Evolutionary conservation across 1,140 invertebrate genomes (phyloP).

Genomic region (Sarcophaga peregrina): DNA sequence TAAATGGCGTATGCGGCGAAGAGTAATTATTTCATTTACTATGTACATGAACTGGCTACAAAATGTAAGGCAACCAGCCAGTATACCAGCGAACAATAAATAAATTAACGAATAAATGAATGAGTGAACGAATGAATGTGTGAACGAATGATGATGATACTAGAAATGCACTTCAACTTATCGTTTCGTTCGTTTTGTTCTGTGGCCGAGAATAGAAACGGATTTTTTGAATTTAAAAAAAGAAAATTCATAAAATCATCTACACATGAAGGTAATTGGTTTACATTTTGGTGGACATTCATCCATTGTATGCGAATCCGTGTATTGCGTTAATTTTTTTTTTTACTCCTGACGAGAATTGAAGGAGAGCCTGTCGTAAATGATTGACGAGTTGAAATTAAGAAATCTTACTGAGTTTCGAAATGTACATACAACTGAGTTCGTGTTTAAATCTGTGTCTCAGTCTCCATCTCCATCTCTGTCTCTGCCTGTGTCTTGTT

Average conservation of each 20-base stretch:
- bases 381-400: conserved; percentile 63
- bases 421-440: neutral
- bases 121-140: neutral
- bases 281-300: neutral
- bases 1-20: neutral
- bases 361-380: conserved; percentile 50
- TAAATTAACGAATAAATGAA: no score
- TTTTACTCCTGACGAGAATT: conserved; percentile 11
- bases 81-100: no score
- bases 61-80: no score
- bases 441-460: neutral
- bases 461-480: no score
- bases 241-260: neutral
- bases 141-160: conserved; percentile 10
- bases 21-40: conserved; percentile 17
- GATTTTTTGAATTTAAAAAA: neutral
- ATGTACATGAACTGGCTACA: neutral
- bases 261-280: neutral
- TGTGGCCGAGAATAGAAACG: no score
- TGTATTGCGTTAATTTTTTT: neutral
- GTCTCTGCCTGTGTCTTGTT: neutral
- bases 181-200: no score
- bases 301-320: neutral
- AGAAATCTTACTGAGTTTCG: conserved; percentile 48
- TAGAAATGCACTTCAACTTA: neutral